Evolutionary conservation across 2,888 invertebrate genomes (phyloP), one percentile per base, ranked within the genome.

Genomic region (Drosophila setosimentum): DNA sequence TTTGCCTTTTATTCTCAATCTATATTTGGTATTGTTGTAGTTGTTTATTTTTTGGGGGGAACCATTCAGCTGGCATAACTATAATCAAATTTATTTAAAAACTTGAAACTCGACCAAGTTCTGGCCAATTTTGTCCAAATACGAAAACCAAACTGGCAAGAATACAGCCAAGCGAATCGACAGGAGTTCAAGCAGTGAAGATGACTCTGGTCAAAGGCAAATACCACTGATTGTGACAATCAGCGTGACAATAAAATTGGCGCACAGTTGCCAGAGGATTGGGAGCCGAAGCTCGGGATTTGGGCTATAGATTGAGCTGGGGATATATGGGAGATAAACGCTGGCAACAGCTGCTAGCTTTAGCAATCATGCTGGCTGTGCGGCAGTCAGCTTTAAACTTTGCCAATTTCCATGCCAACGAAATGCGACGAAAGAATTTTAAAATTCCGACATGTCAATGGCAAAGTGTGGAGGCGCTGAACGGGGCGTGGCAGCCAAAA

Each of bases 191-290:
- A 83, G 76, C 79, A 86, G 86, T 74, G 77, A 73, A 82, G 76
- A 82, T 77, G 68, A 70, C 63, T 76, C 67, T 84, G 84, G 87
- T 80, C 80, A 87, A 88, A 80, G 78, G 78, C 84, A 88, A 87
- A 87, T 82, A 81, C 80, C 87, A 82, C 87, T 88, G 87, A 87
- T 87, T 87, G 87, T 82, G 84, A 87, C 87, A 88, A 86, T 86
- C 86, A 86, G 86, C 76, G 83, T 83, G 83, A 76, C 85, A 79
- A 78, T 80, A 77, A 85, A 85, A 85, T 85, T 83, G 85, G 83
- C 77, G 78, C 73, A 63, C 82, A 75, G 76, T 78, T 69, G 68
- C 49, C 49, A 51, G 27, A 53, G 65, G 45, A 74, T 72, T 66
- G 48, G 62, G 35, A 50, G 51, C 21, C 62, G 59, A 61, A 64